phyloP scores from a whole-genome alignment of 1,140 invertebrate species.

The Calephelis virginiensis region DNA sequence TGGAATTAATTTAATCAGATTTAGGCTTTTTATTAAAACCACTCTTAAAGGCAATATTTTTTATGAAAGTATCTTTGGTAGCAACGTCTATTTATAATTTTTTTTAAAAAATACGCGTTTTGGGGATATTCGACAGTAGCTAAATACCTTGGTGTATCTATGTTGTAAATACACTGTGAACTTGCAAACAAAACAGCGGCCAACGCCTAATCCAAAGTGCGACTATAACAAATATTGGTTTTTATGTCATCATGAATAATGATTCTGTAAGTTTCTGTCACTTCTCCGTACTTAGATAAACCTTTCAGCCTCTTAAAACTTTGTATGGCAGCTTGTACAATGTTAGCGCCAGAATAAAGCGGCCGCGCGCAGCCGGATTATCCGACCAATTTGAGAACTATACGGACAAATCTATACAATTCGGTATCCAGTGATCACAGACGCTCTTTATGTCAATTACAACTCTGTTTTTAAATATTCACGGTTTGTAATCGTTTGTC shows the following conservation, averaged over 20 bases:
- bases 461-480: constrained; percentile 11
- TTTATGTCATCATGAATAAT: too few relatives aligned
- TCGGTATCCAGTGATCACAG: constrained; percentile 40
- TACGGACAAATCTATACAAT: constrained; percentile 38
- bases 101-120: too few relatives aligned
- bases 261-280: too few relatives aligned
- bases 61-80: too few relatives aligned
- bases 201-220: too few relatives aligned
- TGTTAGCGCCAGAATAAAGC: constrained; percentile 23
- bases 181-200: too few relatives aligned
- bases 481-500: constrained; percentile 14
- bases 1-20: constrained; percentile 2
- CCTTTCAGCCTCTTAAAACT: not conserved
- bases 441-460: not conserved
- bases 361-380: constrained; percentile 44
- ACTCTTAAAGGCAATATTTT: too few relatives aligned
- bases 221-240: too few relatives aligned
- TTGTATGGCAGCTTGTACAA: constrained; percentile 2
- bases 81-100: too few relatives aligned
- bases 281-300: not conserved
- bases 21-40: not conserved
- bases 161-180: too few relatives aligned
- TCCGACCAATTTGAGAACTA: constrained; percentile 49
- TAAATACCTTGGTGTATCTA: too few relatives aligned
- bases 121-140: too few relatives aligned